These are phyloP conservation scores for Aethes cnicana DNA, from an alignment of 2,888 invertebrate genomes.

Conservation along the genomic window DNA sequence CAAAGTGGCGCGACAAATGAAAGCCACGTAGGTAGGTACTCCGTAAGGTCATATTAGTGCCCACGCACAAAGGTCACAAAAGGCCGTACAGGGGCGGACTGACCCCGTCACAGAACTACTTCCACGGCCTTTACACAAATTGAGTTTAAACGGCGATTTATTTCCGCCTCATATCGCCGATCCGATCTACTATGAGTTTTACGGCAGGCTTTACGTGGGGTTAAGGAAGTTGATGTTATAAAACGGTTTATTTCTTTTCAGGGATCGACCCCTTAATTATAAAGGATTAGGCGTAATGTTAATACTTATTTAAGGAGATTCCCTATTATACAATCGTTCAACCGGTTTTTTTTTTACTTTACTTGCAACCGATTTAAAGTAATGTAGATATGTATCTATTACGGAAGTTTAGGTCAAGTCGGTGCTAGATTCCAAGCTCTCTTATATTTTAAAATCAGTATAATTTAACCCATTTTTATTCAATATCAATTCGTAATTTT, in stretches of 20 bases:
- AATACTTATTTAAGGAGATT: slow-evolving; percentile 14
- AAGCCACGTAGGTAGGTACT: slow-evolving; percentile 28
- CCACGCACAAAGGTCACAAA: slow-evolving; percentile 34
- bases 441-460: too few relatives aligned
- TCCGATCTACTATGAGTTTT: slow-evolving; percentile 80
- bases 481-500: too few relatives aligned
- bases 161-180: slow-evolving; percentile 80
- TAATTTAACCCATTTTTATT: too few relatives aligned
- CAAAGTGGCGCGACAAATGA: slow-evolving; percentile 22
- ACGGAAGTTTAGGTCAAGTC: too few relatives aligned
- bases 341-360: too few relatives aligned
- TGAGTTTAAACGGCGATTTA: slow-evolving; percentile 83
- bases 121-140: slow-evolving; percentile 78
- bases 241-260: slow-evolving; percentile 80
- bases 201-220: slow-evolving; percentile 76
- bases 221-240: slow-evolving; percentile 77
- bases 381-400: too few relatives aligned
- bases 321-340: too few relatives aligned
- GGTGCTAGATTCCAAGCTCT: too few relatives aligned
- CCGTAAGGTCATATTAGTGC: slow-evolving; percentile 30
- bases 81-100: slow-evolving; percentile 35
- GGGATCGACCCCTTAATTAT: slow-evolving; percentile 67
- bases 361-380: too few relatives aligned
- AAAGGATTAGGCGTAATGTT: slow-evolving; percentile 48
- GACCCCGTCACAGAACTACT: slow-evolving; percentile 65